Evolutionary conservation across 2,888 invertebrate species (phyloP), one percentile per base, ranked within the genome.

Genomic region (Agonopterix arenella): DNA sequence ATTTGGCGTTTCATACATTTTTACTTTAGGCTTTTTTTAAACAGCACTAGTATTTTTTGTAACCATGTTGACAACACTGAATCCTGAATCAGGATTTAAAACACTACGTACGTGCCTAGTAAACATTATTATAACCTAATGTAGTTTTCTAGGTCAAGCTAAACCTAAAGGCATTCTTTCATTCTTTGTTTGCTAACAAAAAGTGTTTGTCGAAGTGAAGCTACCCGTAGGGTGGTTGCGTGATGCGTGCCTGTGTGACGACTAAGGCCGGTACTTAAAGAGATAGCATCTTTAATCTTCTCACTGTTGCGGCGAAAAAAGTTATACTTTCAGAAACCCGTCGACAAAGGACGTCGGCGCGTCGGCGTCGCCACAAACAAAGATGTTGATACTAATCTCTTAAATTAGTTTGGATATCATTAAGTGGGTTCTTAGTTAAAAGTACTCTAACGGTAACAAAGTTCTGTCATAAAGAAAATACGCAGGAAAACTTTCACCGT

Each of bases 281-380:
- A 58, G 69, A 73, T 73, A 70, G 55, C 60, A 73, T 70, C 70
- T 68, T 68, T 67, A 68, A 71, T 73, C 70, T 69, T 61, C 63
- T 43, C 49, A 45, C 41, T 41, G 47, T 28, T 16, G 36, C n/a
- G n/a, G 36, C 16, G 16, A 10, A 36, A 44, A 51, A 45, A 47
- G 44, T 47, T 45, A 47, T 47, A 18, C 47, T 47, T 51, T 47
- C 41, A 11, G 44, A 13, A 37, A 11, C 48, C 18, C 47, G 45
- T 46, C 49, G 45, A 51, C 46, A 47, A 50, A 51, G 53, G 52
- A 51, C 50, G 51, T 48, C 48, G 52, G 28, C 28, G 28, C 50
- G 51, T 48, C 48, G 52, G 28, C 28, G 28, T 28, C 28, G 28
- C 28, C 50, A 52, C 51, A 55, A 53, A 48, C 50, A 55, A 55